Base-by-base conservation (phyloP, 2,113 vertebrate species). In the Arenaria interpres region DNA sequence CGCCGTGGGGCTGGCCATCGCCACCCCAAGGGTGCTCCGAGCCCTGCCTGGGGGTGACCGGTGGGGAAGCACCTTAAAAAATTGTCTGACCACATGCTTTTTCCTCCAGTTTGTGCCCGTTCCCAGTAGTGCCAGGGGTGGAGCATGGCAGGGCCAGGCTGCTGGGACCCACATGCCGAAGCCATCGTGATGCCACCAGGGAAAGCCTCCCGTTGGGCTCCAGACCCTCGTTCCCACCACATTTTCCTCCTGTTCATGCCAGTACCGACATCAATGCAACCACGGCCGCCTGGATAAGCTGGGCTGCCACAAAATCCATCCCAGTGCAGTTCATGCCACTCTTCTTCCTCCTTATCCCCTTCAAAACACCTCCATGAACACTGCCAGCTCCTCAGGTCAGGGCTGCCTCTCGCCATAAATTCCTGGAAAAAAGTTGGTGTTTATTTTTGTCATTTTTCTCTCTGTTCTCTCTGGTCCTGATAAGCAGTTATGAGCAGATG, bases 51-150 rank as follows among this genome's bases (percentile, higher is more conserved):
- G 32, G 24, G 35, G 32, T 12, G 5, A 19, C 32, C 0, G 2
- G 21, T 25, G 9, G 1, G 7, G 53, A 50, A 51, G 2, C n/a
- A 28, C 3, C 1, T n/a, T 20, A 14, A n/a, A 60, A 57, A 37
- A 39, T 2, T 11, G 14, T 16, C 32, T 20, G 27, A 3, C 14
- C 33, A 5, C 0, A 0, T 0, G 18, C 1, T 6, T 46, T 28
- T 60, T 33, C 41, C 50, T 35, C 50, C 0, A 0, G 5, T 37
- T 51, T 0, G 4, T n/a, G 11, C 35, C 41, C 5, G 0, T 15
- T 54, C 28, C 59, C 3, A 12, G 23, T 8, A n/a, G 6, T 3
- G 9, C 39, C 1, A 1, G 46, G 4, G 51, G 3, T 33, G 45
- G 23, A 17, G 16, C 1, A 1, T 6, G 37, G 20, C 66, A 28